Evolutionary conservation across 1,140 invertebrate species (phyloP).

Genomic region (Heliothis subflexa): DNA sequence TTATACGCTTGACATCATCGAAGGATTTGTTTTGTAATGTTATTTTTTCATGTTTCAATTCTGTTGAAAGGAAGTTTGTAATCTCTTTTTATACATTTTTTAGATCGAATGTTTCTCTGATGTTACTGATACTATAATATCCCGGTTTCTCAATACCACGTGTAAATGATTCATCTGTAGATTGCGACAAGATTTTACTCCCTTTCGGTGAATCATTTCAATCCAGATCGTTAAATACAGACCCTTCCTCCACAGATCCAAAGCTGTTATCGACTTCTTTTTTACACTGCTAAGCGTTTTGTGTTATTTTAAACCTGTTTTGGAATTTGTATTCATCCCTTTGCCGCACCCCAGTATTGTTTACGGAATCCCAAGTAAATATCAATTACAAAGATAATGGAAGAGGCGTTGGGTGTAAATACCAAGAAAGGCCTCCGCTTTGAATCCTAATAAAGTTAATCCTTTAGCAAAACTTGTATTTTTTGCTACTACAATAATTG

Average conservation of each 20-base stretch:
- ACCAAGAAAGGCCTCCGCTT: constrained; percentile 39
- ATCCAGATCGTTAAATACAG: constrained; percentile 20
- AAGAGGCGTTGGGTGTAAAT: constrained; percentile 32
- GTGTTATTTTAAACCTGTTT: constrained; percentile 2
- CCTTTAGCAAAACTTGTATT: constrained; percentile 43
- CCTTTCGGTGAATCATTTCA: constrained; percentile 39
- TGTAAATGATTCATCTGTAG: constrained; percentile 21
- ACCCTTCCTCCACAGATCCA: background rate
- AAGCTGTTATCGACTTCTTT: background rate
- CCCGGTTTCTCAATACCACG: background rate
- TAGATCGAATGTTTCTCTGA: background rate
- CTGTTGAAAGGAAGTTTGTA: background rate
- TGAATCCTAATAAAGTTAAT: constrained; percentile 39
- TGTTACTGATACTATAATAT: constrained; percentile 3
- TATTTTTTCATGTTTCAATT: background rate
- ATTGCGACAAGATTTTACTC: background rate
- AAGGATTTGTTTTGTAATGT: constrained; percentile 12
- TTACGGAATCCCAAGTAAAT: constrained; percentile 35
- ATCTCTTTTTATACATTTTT: constrained; percentile 5
- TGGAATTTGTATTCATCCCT: constrained; percentile 13
- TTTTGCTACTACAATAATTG: constrained; percentile 1
- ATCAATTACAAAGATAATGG: constrained; percentile 41
- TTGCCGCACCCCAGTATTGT: constrained; percentile 16
- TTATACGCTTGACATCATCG: constrained; percentile 13
- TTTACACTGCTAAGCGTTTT: background rate